Base-by-base conservation (phyloP, 2,888 invertebrate genomes). In the Anoncus sp. region DNA sequence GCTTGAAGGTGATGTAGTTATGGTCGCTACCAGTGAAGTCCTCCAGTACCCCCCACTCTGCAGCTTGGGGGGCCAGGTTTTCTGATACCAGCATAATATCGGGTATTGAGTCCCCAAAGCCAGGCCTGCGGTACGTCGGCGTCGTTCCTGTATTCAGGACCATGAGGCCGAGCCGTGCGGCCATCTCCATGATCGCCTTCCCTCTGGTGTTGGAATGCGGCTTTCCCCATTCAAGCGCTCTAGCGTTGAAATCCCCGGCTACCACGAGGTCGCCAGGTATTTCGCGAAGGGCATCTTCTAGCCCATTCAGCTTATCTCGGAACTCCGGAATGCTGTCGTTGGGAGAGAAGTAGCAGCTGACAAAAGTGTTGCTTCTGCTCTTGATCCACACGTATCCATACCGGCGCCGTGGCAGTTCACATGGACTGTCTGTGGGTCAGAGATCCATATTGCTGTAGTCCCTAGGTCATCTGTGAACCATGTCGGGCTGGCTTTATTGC, bases 401-500 rank as follows among this genome's bases (percentile, higher is more conserved):
- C 76, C 77, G n/a, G 14, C 53, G 3, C 70, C 53, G 12, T 31
- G 14, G 4, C n/a, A 3, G 2, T 24, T 10, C 5, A 63, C 40
- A n/a, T 43, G 69, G n/a, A 47, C 24, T 22, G 14, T 18, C 5
- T n/a, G 38, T 3, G 20, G 4, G 18, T 77, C 27, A 12, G 31
- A 45, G 9, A 82, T 45, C 82, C 82, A 83, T 20, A 83, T 80
- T 14, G 75, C 82, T n/a, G 78, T 75, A 12, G 76, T 79, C 9
- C 69, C 67, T 1, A 45, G 22, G 12, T 49, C 6, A 59, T 82
- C 79, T 1, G 65, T 16, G 49, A 45, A 65, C 82, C 82, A 82
- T 6, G 20, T 12, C 3, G 18, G 22, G 38, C 14, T 18, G 2
- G 67, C 60, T 18, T 27, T 57, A n/a, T 71, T 40, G 35, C 62